phyloP scores from a whole-genome alignment of 2,888 invertebrate genomes.

The Trissolcus brochymenae region DNA sequence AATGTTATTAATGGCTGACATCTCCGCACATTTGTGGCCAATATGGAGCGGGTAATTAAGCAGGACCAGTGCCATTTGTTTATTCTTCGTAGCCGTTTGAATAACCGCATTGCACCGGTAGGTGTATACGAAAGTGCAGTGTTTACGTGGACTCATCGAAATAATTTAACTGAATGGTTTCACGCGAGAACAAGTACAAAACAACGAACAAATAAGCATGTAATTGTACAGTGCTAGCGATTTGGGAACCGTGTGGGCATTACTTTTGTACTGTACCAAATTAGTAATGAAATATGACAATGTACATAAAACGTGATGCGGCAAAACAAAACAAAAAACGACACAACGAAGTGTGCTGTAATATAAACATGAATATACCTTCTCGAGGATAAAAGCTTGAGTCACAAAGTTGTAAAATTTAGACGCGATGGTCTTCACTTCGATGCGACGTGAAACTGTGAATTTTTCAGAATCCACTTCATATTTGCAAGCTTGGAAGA shows the following conservation, averaged over 20 bases:
- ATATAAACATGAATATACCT: conserved; percentile 57
- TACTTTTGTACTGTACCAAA: too few relatives aligned
- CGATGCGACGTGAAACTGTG: conserved; percentile 56
- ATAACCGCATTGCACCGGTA: conserved; percentile 51
- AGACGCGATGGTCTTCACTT: conserved; percentile 57
- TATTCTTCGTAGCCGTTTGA: conserved; percentile 58
- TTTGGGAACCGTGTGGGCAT: too few relatives aligned
- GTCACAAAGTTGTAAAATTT: conserved; percentile 61
- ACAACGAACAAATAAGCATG: conserved; percentile 54
- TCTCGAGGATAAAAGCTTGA: conserved; percentile 62
- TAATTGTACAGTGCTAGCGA: conserved; percentile 21
- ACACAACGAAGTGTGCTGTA: too few relatives aligned
- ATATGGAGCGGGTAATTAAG: conserved; percentile 58
- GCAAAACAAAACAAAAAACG: too few relatives aligned
- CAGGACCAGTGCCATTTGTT: conserved; percentile 59
- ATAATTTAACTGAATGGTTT: conserved; percentile 62
- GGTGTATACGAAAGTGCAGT: conserved; percentile 34
- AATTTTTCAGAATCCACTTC: conserved; percentile 63
- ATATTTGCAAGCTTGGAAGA: conserved; percentile 57
- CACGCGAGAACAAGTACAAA: conserved; percentile 57
- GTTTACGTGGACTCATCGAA: conserved; percentile 52
- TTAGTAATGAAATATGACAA: too few relatives aligned
- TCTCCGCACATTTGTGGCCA: conserved; percentile 51
- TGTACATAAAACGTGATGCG: not conserved
- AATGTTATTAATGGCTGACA: conserved; percentile 61